Evolutionary conservation across 2,888 invertebrate species (phyloP), one percentile per base, ranked within the genome.

Genomic region (Congeria kusceri): DNA sequence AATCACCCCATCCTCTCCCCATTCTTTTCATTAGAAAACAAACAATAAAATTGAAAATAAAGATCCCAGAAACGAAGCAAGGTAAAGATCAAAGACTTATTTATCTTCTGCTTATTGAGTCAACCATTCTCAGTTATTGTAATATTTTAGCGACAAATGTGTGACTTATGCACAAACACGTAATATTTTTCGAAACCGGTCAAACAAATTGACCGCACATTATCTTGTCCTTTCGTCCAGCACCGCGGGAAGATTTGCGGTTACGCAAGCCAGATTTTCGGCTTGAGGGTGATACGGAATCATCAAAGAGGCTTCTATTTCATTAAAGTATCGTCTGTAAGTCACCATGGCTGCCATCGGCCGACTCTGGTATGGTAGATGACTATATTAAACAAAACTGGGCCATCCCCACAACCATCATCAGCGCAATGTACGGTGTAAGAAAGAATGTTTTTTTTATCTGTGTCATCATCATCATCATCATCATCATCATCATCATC

Each of bases 21-120:
- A 53, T 77, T 77, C 28, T 39, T 39, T 23, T 39, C 39, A 44
- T 68, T 61, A 68, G 64, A 78, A 73, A 78, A 56, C 69, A 77
- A 77, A 77, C 64, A 53, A 58, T 64, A 27, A 63, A 64, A 78
- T 73, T 69, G 78, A 73, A 75, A 70, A 62, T 66, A 67, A 67
- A 65, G 58, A 67, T 53, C 29, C 23, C 7, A 58, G 61, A 56
- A 56, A 59, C 61, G 53, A 70, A 65, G 9, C 13, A 39, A 15
- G 39, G 3, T 39, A 39, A 62, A 79, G 70, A 79, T 79, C 79
- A 79, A 79, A 79, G 79, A 20, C n/a, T 27, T 9, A 3, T 67
- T 79, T 70, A 74, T 70, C 32, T n/a, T n/a, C 25, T 25, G 25
- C 27, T 58, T 49, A 74, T 62, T 58, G 57, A 58, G 49, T 46